Percentiles rank a stretch among this genome's conserved stretches.
Conservation (phyloP, 2,797 vertebrate genomes). For the Dromococcyx pavoninus region DNA sequence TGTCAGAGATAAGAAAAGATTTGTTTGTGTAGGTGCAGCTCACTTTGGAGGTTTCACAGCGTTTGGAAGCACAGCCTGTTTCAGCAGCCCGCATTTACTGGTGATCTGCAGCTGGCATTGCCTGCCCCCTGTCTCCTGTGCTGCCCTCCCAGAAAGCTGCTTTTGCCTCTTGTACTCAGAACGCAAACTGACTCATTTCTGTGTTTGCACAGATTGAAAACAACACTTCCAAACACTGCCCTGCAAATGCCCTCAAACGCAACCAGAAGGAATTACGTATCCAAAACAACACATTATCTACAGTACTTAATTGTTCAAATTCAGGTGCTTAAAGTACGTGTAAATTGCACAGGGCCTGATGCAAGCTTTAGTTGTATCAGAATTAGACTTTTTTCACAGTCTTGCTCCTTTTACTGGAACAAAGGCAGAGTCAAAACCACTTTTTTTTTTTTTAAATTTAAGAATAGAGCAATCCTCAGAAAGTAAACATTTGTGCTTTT, state of each 20-base stretch:
- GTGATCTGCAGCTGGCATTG: background rate
- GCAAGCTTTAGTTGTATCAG: background rate
- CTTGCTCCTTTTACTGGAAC: background rate
- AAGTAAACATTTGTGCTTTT: background rate
- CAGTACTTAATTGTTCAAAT: background rate
- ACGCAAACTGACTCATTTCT: slow-evolving; percentile 5
- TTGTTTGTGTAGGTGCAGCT: background rate
- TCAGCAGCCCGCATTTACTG: background rate
- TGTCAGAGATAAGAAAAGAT: slow-evolving; percentile 44
- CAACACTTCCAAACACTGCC: background rate
- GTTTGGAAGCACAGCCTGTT: background rate
- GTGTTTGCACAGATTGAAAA: background rate
- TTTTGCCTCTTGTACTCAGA: background rate
- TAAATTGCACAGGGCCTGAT: background rate
- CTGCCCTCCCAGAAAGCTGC: slow-evolving; percentile 23
- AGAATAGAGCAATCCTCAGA: background rate
- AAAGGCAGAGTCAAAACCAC: background rate
- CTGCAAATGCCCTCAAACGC: background rate
- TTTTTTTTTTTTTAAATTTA: background rate
- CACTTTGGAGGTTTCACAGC: background rate
- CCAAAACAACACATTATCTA: background rate
- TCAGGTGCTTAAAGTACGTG: background rate
- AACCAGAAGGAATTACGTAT: background rate
- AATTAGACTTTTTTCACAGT: background rate
- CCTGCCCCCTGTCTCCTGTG: background rate